Base-by-base conservation (phyloP, 2,797 vertebrate species). In the Sebastes steindachneri region DNA sequence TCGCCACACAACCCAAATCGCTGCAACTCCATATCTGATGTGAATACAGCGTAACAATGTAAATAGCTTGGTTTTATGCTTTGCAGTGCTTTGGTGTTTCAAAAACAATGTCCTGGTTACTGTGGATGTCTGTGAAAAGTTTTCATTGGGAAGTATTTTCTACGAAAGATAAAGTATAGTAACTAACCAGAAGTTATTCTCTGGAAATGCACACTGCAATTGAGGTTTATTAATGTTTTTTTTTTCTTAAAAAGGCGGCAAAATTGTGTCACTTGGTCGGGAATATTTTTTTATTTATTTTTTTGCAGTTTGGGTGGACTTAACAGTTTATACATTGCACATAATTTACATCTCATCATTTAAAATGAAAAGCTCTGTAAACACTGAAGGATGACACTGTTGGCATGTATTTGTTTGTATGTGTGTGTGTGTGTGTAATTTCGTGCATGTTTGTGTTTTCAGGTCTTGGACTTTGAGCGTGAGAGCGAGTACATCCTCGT, bases 391-490 rank as follows among this genome's bases (percentile, higher is more conserved):
- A 59, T 29, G 28, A 59, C 58, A 63, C 31, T 21, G 33, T 64
- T 9, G 17, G 28, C 58, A 59, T 17, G 25, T 4, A 3, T 58
- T 14, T 60, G 19, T 60, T 1, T 60, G 26, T 59, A 2, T 59
- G 57, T 29, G 9, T 60, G 58, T 15, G 14, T 45, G 17, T 48
- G 1, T 48, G 45, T 48, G 45, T n/a, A 51, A 51, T 51, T 51
- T 19, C 0, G 17, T n/a, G 17, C 17, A 19, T 51, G 45, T n/a
- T 51, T 51, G 58, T 62, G 19, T 62, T 66, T 35, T 19, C 82
- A 97, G 97, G 95, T 95, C 9, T 89, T 97, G 90, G 97, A 97
- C 91, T 97, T 96, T 84, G 97, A 98, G 82, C 92, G 93, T 12
- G 95, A 96, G 83, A 95, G 95, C 2, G 94, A 96, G 77, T 96